Evolutionary conservation across 2,113 vertebrate genomes (phyloP).

Genomic region (Lycaon pictus): DNA sequence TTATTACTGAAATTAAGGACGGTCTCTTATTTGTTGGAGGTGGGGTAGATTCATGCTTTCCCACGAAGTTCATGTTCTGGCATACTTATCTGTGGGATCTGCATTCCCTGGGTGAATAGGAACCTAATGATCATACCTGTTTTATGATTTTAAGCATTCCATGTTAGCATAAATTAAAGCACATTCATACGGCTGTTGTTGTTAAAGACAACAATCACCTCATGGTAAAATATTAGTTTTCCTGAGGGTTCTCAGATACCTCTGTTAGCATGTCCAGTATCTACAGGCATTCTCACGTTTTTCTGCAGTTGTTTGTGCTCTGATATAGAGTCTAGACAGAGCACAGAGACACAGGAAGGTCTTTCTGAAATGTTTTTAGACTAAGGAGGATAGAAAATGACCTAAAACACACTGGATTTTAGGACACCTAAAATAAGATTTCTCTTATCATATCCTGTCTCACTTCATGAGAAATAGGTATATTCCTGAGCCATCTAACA

Average conservation of each 20-base stretch:
- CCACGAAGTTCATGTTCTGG: background rate
- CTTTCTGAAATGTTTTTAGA: slow-evolving; percentile 42
- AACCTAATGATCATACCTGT: slow-evolving; percentile 55
- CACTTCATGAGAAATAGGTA: background rate
- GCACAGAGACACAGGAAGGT: background rate
- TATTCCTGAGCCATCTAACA: background rate
- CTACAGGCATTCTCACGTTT: background rate
- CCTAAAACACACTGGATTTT: background rate
- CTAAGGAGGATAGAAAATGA: slow-evolving; percentile 43
- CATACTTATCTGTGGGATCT: slow-evolving; percentile 39
- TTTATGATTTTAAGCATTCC: slow-evolving; percentile 69
- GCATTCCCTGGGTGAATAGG: slow-evolving; percentile 27
- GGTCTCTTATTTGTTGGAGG: background rate
- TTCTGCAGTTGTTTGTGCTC: background rate
- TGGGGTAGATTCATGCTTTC: slow-evolving; percentile 2
- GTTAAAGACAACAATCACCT: slow-evolving; percentile 55
- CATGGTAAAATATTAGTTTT: slow-evolving; percentile 57
- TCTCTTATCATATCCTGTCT: background rate
- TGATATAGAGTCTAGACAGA: background rate
- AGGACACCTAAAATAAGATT: background rate
- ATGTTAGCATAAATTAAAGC: background rate
- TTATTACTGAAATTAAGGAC: background rate
- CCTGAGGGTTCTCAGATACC: slow-evolving; percentile 40
- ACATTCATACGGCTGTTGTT: slow-evolving; percentile 51
- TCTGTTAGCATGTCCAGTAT: background rate